Base-by-base conservation (phyloP, 2,888 invertebrate species). In the Aphidius colemani region DNA sequence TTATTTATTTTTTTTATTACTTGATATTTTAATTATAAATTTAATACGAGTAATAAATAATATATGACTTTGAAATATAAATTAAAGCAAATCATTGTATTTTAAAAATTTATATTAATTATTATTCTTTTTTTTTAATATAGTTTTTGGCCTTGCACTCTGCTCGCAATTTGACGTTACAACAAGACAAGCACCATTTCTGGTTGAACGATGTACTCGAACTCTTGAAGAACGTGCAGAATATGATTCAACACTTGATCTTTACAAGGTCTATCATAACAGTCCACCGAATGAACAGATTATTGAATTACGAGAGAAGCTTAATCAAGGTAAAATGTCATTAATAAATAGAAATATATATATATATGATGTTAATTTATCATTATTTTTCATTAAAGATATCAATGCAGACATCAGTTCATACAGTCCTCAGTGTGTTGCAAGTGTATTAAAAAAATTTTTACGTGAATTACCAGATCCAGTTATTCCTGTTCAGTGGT, bases 401-500 rank as follows among this genome's bases (percentile, higher is more conserved):
- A 81, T 82, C 30, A 83, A 76, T 66, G 77, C 84, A 49, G 85
- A 86, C 72, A 76, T 87, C 63, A 80, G 75, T 67, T 78, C 82
- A 9, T 86, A 85, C 74, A 84, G 84, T 50, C 83, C 86, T 10
- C 83, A 85, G 66, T 85, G 85, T 71, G 84, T 89, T 69, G 86
- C 87, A 30, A 86, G 86, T 69, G 85, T 88, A 58, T 81, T 92
- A 65, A 91, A 92, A 76, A 89, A 89, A 77, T 92, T 88, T 78
- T 82, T 92, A 50, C 81, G 90, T 55, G 91, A 92, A 77, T 81
- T 92, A 68, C 90, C 90, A 1, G 90, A 92, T 79, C 90, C 92
- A 6, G 85, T 92, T 60, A 89, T 92, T 70, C 92, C 91, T 39
- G 89, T 90, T 45, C 87, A 88, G 75, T 88, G 88, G 85, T 92